These are phyloP conservation scores for Junonia oenone DNA, from an alignment of 2,888 invertebrate species.

Conservation along the genomic window DNA sequence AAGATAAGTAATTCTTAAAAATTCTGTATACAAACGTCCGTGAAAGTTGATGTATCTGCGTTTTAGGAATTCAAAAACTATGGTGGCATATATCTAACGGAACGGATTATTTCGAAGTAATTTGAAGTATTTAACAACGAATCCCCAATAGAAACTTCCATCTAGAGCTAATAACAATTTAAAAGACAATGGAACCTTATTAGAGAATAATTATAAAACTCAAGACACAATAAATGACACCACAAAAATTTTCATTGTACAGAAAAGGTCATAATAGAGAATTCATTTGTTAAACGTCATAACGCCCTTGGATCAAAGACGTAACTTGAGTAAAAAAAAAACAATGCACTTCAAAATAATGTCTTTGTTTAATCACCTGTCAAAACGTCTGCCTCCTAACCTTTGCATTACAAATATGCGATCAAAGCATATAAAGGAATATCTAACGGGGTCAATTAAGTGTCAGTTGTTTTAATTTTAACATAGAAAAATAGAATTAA, in stretches of 20 bases:
- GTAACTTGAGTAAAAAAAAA: conserved; percentile 5
- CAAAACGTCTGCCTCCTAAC: conserved; percentile 4
- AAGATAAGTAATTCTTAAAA: too few relatives aligned
- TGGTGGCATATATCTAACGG: too few relatives aligned
- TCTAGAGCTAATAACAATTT: too few relatives aligned
- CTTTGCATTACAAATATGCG: neutral
- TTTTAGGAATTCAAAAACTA: too few relatives aligned
- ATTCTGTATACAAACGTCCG: too few relatives aligned
- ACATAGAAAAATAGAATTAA: too few relatives aligned
- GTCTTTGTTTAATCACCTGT: conserved; percentile 14
- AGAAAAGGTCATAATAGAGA: conserved; percentile 1
- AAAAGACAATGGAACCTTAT: neutral
- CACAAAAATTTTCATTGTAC: neutral
- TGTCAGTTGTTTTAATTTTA: neutral
- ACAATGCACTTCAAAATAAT: conserved; percentile 2
- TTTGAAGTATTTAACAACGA: too few relatives aligned
- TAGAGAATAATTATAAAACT: neutral
- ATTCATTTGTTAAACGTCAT: conserved; percentile 5
- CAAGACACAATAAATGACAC: neutral
- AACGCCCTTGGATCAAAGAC: conserved; percentile 4
- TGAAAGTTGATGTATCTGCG: too few relatives aligned
- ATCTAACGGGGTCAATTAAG: conserved; percentile 1
- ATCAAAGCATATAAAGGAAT: neutral
- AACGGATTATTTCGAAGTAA: too few relatives aligned
- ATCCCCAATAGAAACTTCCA: too few relatives aligned